phyloP scores from a whole-genome alignment of 2,888 invertebrate species.

The Apodemia mormo region DNA sequence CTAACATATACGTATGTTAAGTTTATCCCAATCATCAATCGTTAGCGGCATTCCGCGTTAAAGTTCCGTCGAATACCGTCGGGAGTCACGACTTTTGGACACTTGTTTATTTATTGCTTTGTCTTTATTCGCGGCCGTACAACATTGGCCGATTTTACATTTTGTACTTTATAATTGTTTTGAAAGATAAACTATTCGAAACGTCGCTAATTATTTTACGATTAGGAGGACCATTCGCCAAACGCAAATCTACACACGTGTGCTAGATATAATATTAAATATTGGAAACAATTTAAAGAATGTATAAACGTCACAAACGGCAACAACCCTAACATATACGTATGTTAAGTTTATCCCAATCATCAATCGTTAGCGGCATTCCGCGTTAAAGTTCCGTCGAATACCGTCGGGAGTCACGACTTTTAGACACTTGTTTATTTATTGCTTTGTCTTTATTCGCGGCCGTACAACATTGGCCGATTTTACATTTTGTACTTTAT shows the following conservation, averaged over 20 bases:
- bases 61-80: constrained; percentile 9
- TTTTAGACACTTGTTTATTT: constrained; percentile 22
- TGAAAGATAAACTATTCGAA: background rate
- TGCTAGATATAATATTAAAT: background rate
- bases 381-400: constrained; percentile 8
- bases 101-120: constrained; percentile 19
- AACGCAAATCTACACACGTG: too few relatives aligned
- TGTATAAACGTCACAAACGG: background rate
- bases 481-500: constrained; percentile 2
- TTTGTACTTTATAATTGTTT: constrained; percentile 4
- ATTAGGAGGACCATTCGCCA: background rate
- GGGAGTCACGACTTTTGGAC: constrained; percentile 24
- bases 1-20: background rate
- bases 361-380: constrained; percentile 12
- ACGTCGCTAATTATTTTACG: background rate
- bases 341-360: background rate
- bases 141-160: background rate
- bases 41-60: constrained; percentile 8
- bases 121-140: constrained; percentile 12
- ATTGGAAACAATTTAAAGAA: background rate
- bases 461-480: background rate
- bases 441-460: constrained; percentile 16
- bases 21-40: constrained; percentile 9
- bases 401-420: constrained; percentile 21
- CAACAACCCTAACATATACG: background rate